Percentiles rank a stretch among this genome's conserved stretches.
These are phyloP conservation scores for Gobiocypris rarus DNA, from an alignment of 2,113 vertebrate species.

Conservation along the genomic window DNA sequence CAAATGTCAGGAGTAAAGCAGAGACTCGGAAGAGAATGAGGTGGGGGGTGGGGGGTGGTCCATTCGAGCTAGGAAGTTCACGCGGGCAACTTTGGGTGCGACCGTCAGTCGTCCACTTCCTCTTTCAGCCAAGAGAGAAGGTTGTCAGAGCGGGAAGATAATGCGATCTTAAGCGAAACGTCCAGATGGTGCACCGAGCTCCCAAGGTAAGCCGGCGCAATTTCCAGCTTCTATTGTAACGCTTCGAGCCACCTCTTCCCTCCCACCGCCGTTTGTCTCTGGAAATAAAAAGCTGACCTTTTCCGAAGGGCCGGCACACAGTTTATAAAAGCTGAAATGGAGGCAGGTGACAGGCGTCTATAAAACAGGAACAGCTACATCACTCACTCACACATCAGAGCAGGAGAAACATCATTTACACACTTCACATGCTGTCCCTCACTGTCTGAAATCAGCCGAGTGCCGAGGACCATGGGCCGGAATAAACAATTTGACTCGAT, in stretches of 20 bases:
- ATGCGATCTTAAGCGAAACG: constrained; percentile 84
- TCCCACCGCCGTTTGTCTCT: constrained; percentile 33
- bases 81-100: constrained; percentile 79
- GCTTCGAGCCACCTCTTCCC: constrained; percentile 72
- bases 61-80: constrained; percentile 75
- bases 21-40: constrained; percentile 59
- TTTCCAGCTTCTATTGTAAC: constrained; percentile 82
- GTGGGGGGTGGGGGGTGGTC: constrained; percentile 72
- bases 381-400: constrained; percentile 41
- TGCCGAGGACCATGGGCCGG: constrained; percentile 33
- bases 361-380: constrained; percentile 51
- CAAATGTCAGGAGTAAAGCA: constrained; percentile 86
- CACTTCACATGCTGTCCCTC: constrained; percentile 41
- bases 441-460: constrained; percentile 44
- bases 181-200: constrained; percentile 78
- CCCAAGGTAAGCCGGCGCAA: constrained; percentile 81
- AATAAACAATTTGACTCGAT: constrained; percentile 52
- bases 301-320: constrained; percentile 60
- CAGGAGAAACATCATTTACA: constrained; percentile 46
- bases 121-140: constrained; percentile 72
- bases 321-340: constrained; percentile 62
- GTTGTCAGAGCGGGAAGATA: constrained; percentile 77
- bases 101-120: constrained; percentile 78
- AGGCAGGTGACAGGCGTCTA: constrained; percentile 58
- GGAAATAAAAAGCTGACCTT: constrained; percentile 64